Percentiles rank a stretch among this genome's conserved stretches.
phyloP scores from a whole-genome alignment of 2,888 invertebrate genomes.

The Eupithecia dodoneata region DNA sequence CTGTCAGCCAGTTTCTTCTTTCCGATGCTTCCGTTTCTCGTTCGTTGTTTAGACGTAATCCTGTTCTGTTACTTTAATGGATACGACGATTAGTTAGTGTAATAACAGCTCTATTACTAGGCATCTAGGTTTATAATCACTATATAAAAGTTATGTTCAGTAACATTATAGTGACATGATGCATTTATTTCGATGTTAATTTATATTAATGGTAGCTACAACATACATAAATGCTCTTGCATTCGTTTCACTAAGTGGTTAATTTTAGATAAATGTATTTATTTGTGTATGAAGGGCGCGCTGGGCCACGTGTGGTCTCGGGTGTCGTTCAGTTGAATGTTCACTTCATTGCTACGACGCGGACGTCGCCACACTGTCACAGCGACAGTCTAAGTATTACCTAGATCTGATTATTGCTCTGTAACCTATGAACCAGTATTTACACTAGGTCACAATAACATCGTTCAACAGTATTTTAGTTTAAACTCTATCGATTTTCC shows the following conservation, averaged over 20 bases:
- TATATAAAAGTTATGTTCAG: slow-evolving; percentile 76
- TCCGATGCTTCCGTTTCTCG: slow-evolving; percentile 69
- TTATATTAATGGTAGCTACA: slow-evolving; percentile 82
- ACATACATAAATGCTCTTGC: slow-evolving; percentile 79
- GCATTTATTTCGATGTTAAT: slow-evolving; percentile 84
- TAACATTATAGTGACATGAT: slow-evolving; percentile 83
- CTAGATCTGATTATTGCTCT: slow-evolving; percentile 74
- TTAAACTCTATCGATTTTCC: slow-evolving; percentile 65
- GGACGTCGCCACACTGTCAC: slow-evolving; percentile 61
- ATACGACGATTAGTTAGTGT: slow-evolving; percentile 78
- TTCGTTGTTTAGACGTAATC: slow-evolving; percentile 64
- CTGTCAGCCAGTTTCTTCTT: slow-evolving; percentile 36
- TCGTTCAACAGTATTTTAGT: slow-evolving; percentile 78
- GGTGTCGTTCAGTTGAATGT: slow-evolving; percentile 55
- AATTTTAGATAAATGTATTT: slow-evolving; percentile 78
- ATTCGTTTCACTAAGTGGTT: slow-evolving; percentile 74
- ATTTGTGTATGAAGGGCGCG: slow-evolving; percentile 62
- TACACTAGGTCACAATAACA: slow-evolving; percentile 73
- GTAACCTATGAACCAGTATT: slow-evolving; percentile 71
- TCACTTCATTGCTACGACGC: slow-evolving; percentile 50
- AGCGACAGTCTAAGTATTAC: slow-evolving; percentile 66
- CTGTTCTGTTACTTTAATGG: slow-evolving; percentile 65
- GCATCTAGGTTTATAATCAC: slow-evolving; percentile 75
- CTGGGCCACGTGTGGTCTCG: slow-evolving; percentile 58
- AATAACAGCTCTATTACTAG: slow-evolving; percentile 78